Evolutionary conservation across 2,113 vertebrate genomes (phyloP).

Genomic region (Talpa occidentalis): DNA sequence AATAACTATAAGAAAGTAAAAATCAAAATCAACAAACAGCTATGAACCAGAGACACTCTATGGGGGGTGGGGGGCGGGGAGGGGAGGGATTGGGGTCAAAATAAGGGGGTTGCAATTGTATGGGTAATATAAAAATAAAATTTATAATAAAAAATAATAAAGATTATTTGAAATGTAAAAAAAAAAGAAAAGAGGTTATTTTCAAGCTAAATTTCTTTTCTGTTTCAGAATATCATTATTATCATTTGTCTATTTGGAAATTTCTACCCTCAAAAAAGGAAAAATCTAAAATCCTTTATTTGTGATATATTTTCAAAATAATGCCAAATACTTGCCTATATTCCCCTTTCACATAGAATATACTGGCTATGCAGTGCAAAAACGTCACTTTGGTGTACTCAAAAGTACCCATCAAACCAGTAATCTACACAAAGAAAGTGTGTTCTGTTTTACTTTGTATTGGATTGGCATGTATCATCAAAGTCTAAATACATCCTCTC

Average conservation of each 20-base stretch:
- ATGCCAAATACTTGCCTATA: neutral
- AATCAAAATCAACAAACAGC: too few species aligned
- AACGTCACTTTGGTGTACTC: neutral
- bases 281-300: neutral
- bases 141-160: too few species aligned
- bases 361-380: neutral
- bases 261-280: neutral
- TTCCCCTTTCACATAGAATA: slow-evolving; percentile 3
- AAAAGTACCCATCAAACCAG: slow-evolving; percentile 6
- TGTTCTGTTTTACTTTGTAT: neutral
- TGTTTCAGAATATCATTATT: slow-evolving; percentile 27
- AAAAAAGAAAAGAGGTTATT: neutral
- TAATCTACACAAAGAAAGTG: neutral
- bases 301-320: slow-evolving; percentile 12
- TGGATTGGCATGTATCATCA: neutral
- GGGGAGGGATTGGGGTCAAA: too few species aligned
- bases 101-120: too few species aligned
- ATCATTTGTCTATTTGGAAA: slow-evolving; percentile 30
- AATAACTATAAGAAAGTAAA: too few species aligned
- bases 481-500: neutral
- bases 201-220: slow-evolving; percentile 34
- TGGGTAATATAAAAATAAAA: too few species aligned
- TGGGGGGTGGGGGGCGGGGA: too few species aligned
- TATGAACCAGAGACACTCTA: too few species aligned
- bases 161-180: too few species aligned